phyloP scores from a whole-genome alignment of 1,140 invertebrate genomes.

The Heliothis subflexa region DNA sequence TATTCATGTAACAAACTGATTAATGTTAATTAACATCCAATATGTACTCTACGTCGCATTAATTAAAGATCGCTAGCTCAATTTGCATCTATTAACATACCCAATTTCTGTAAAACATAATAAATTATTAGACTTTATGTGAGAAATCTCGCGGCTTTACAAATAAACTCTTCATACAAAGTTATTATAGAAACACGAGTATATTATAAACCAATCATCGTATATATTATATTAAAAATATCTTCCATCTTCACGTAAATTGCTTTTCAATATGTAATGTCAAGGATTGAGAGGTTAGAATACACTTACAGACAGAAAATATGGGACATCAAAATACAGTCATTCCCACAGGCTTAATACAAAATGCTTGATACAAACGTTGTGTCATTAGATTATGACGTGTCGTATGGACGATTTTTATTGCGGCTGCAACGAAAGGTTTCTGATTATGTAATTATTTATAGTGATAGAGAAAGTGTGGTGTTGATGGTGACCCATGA shows the following conservation, averaged over 20 bases:
- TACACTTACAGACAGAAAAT: background rate
- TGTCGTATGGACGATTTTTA: conserved; percentile 38
- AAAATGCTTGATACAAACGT: conserved; percentile 27
- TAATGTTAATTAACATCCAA: conserved; percentile 10
- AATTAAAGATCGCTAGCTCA: conserved; percentile 12
- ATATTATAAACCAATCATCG: conserved; percentile 9
- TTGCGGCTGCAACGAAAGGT: conserved; percentile 23
- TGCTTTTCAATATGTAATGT: conserved; percentile 26
- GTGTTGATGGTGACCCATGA: conserved; percentile 33
- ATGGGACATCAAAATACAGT: conserved; percentile 4
- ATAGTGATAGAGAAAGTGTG: conserved; percentile 37
- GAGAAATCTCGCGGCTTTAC: conserved; percentile 3
- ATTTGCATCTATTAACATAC: conserved; percentile 20
- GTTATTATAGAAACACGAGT: background rate
- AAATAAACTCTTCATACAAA: background rate
- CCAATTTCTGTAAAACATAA: conserved; percentile 12
- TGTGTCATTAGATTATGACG: conserved; percentile 17
- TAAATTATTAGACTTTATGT: background rate
- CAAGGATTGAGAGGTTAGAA: conserved; percentile 15
- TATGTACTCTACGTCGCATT: background rate
- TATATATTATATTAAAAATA: conserved; percentile 40
- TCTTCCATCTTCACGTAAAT: conserved; percentile 41
- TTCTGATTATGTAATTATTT: conserved; percentile 46
- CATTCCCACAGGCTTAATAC: conserved; percentile 1
- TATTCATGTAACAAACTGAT: background rate